Base-by-base conservation (phyloP, 1,140 invertebrate species). In the Trinorchestia longiramus region DNA sequence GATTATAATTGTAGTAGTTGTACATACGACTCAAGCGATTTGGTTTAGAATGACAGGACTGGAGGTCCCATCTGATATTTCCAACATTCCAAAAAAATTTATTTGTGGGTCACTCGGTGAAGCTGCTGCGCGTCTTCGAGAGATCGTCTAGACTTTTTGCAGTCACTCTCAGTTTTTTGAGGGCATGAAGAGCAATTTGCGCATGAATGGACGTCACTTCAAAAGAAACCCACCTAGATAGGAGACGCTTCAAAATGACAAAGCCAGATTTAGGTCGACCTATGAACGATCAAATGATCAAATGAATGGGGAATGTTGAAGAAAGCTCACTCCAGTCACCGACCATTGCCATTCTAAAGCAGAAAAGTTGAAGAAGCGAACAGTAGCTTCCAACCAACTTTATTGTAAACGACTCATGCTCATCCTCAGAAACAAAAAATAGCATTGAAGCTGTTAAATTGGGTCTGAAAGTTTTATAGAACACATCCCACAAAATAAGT, bases 131-230 rank as follows among this genome's bases (percentile, higher is more conserved):
- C 62, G 62, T 77, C 62, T 91, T 42, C 88, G 43, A 91, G 88
- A 91, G 88, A 91, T 91, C 88, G 43, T 28, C 6, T 41, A 8
- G 28, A 42, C 41, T 91, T 91, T 91, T 91, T 91, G 88, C 43
- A 23, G 88, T 42, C 88, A 11, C 41, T 91, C 88, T 42, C 88
- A 44, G 15, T 91, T 91, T 91, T 91, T 91, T 91, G 88, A 44
- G 88, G 88, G 88, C 88, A 91, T 43, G 88, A 91, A 91, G 88
- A 91, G 88, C 88, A 91, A 91, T 91, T 91, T 91, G 28, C 88
- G 43, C 88, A 43, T 91, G 88, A 91, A 91, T 91, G 88, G 88
- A 91, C 41, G 88, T 42, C 41, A 42, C 88, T 42, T 43, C 41
- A 91, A 91, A 91, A 91, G 41, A 44, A 44, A 91, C 41, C 88